Base-by-base conservation (phyloP, 2,888 invertebrate genomes). In the Leptinotarsa rubiginosa region DNA sequence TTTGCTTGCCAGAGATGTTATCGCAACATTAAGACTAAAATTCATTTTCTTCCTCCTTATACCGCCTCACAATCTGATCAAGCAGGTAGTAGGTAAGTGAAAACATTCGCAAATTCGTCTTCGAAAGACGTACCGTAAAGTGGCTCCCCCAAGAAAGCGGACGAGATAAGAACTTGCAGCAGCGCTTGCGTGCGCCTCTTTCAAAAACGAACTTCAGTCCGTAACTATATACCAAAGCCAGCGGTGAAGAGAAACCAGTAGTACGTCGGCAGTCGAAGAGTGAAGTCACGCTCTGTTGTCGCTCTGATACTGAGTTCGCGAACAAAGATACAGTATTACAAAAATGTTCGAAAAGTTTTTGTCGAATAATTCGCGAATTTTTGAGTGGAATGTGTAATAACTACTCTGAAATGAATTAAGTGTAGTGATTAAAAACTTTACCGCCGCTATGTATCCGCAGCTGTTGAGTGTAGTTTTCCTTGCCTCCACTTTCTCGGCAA, bases 401-500 rank as follows among this genome's bases (percentile, higher is more conserved):
- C 41, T 83, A 83, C 84, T 5, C 22, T 52, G 74, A 69, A 65
- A 76, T 69, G 73, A 74, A 76, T 22, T 67, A 50, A 73, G 69
- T 73, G 47, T 49, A 52, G 54, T 56, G 68, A 69, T 54, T 20
- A 88, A 89, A 88, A 88, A 75, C 69, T 52, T 41, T 66, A 76
- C 88, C 88, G 87, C 77, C 83, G 87, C 85, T 87, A 90, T 90
- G 90, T 87, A 85, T 86, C 86, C 87, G 87, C 87, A 88, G 85
- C 88, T 89, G 88, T 87, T 89, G 47, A 77, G 78, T 70, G 75
- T 80, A 65, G 71, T 89, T 85, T 86, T 89, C 50, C 64, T 79
- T 13, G 75, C 76, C 68, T 75, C 77, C 50, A 83, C 81, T 59
- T 25, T 68, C 47, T 78, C 81, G 12, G 80, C 83, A 20, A 87